Base-by-base conservation (phyloP, 1,140 invertebrate genomes). In the Frieseomelitta varia region DNA sequence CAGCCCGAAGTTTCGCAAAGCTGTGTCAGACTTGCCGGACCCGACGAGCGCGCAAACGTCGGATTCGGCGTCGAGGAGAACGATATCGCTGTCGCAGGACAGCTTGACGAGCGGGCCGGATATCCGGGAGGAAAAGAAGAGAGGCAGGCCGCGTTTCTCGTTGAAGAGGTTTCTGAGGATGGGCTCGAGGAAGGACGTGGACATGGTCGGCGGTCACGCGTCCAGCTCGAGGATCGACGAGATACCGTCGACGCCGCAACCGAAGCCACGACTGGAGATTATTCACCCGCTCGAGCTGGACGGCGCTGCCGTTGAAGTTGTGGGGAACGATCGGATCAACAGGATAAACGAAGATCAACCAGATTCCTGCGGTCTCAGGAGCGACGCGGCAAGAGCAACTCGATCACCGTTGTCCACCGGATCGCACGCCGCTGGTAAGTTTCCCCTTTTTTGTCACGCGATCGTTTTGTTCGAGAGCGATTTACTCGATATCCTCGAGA, bases 261-360 rank as follows among this genome's bases (percentile, higher is more conserved):
- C 96, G 0, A 97, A 97, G 90, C 97, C 97, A 0, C 95, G 97
- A 30, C 94, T 98, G 17, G 97, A 98, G 68, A 98, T 98, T 73
- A 97, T 98, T 86, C 98, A 98, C 95, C 98, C 98, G 21, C 94
- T 97, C 76, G 97, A 98, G 88, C 95, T 98, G 27, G 97, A 98
- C 93, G 97, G 97, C 19, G 96, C 97, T 4, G 97, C 95, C 34
- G 97, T 98, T 0, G 97, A 98, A 91, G 97, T 98, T 4, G 95
- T 98, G 63, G 96, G 96, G 89, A 95, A 96, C 69, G 96, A 96
- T 89, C 94, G 94, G 81, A 94, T 95, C 85, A 93, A 92, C 67
- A 93, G 92, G 27, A 94, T 92, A 61, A 90, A 89, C 74, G 92
- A 95, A 24, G 94, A 95, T 71, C 92, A 95, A 55, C 88, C 94